A percentile compares a stretch with the other conserved stretches of the same genome.
Conservation (phyloP, 2,797 vertebrate species). For the Eulemur albifrons region DNA sequence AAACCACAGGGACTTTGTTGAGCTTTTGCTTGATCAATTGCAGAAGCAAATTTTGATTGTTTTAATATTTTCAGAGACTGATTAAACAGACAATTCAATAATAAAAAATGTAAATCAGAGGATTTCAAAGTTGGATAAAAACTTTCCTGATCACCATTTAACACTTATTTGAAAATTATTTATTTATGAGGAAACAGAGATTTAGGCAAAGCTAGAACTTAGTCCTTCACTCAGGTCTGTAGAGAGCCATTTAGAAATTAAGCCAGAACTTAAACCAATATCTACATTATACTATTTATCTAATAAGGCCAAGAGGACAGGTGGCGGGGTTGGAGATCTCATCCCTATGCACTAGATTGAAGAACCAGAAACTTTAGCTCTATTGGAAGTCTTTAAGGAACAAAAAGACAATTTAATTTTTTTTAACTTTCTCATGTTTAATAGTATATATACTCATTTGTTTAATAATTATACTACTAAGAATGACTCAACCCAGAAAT, state of each 20-base stretch:
- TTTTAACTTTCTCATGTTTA: neutral
- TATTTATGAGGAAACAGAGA: conserved; percentile 14
- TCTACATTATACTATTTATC: neutral
- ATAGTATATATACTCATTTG: neutral
- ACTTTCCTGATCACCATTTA: neutral
- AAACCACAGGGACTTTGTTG: neutral
- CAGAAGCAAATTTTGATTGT: neutral
- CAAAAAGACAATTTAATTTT: neutral
- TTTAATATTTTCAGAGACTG: neutral
- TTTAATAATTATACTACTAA: neutral
- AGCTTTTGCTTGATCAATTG: neutral
- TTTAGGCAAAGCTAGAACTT: neutral
- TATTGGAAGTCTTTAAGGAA: neutral
- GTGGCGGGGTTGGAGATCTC: neutral
- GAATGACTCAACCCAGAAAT: conserved; percentile 24
- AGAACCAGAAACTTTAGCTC: neutral
- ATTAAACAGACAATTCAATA: neutral
- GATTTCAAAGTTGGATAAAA: neutral
- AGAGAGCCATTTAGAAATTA: neutral
- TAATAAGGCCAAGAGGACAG: neutral
- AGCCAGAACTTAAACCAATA: neutral
- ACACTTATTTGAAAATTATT: neutral
- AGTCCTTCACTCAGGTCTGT: neutral
- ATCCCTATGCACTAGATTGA: neutral
- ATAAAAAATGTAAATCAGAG: neutral